Percentiles rank a stretch among this genome's conserved stretches.
Evolutionary conservation across 1,140 invertebrate species (phyloP).

Genomic region (Drosophila eugracilis): DNA sequence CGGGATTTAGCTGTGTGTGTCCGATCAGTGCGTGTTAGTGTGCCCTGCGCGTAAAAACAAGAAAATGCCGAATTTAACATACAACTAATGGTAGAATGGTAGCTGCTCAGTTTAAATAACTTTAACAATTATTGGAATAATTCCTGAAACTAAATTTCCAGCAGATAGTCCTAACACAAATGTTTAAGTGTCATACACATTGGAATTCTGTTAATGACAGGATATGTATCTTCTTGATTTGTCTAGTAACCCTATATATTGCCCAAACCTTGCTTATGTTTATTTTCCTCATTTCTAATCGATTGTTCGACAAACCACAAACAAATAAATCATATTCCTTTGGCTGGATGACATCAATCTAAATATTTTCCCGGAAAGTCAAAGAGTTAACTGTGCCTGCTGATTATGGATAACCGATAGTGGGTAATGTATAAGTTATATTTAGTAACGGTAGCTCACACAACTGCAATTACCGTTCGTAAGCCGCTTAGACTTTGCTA

Average conservation of each 20-base stretch:
- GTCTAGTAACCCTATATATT: neutral
- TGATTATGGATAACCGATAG: conserved; percentile 26
- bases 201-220: neutral
- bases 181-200: too few species aligned
- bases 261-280: neutral
- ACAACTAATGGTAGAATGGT: too few species aligned
- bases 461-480: conserved; percentile 59
- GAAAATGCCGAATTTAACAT: too few species aligned
- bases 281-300: too few species aligned
- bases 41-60: too few species aligned
- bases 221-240: neutral
- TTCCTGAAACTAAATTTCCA: too few species aligned
- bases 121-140: too few species aligned
- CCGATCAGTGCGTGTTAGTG: too few species aligned
- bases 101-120: too few species aligned
- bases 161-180: too few species aligned
- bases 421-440: conserved; percentile 10
- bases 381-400: conserved; percentile 16
- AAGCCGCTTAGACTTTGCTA: conserved; percentile 67
- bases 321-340: neutral
- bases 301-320: neutral
- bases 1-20: too few species aligned
- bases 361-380: neutral
- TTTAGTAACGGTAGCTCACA: conserved; percentile 1
- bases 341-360: neutral